A percentile compares a stretch with the other conserved stretches of the same genome.
Evolutionary conservation across 2,113 vertebrate genomes (phyloP).

Genomic region (Chaetops frenatus): DNA sequence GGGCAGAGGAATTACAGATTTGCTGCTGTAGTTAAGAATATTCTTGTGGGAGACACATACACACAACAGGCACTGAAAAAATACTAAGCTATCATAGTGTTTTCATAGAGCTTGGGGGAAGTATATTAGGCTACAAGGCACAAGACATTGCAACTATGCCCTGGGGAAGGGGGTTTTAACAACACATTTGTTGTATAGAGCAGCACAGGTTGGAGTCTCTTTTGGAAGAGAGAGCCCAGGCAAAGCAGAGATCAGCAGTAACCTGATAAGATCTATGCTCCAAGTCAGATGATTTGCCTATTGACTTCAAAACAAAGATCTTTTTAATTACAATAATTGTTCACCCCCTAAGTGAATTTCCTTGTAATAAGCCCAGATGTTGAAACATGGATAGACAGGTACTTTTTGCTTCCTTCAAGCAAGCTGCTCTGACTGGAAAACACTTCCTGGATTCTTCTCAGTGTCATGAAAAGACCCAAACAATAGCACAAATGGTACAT

Average conservation of each 20-base stretch:
- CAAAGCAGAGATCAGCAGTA: background rate
- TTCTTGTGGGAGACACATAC: background rate
- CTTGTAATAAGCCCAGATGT: background rate
- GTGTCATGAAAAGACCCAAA: background rate
- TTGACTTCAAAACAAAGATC: slow-evolving; percentile 12
- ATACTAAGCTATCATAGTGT: background rate
- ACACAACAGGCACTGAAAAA: background rate
- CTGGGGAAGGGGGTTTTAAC: background rate
- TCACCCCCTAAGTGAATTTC: background rate
- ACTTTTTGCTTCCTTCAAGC: background rate
- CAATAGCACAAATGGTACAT: background rate
- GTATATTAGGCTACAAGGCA: background rate
- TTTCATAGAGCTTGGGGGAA: background rate
- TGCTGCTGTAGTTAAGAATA: background rate
- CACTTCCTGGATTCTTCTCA: background rate
- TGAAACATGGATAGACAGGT: background rate
- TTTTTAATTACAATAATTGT: background rate
- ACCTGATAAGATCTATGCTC: background rate
- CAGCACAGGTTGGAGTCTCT: background rate
- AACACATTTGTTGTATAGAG: background rate
- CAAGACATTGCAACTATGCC: background rate
- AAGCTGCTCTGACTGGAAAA: background rate
- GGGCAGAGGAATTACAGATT: background rate
- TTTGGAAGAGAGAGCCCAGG: background rate
- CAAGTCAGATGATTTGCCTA: slow-evolving; percentile 13